phyloP scores from a whole-genome alignment of 2,797 vertebrate species.

The Ceryle rudis region DNA sequence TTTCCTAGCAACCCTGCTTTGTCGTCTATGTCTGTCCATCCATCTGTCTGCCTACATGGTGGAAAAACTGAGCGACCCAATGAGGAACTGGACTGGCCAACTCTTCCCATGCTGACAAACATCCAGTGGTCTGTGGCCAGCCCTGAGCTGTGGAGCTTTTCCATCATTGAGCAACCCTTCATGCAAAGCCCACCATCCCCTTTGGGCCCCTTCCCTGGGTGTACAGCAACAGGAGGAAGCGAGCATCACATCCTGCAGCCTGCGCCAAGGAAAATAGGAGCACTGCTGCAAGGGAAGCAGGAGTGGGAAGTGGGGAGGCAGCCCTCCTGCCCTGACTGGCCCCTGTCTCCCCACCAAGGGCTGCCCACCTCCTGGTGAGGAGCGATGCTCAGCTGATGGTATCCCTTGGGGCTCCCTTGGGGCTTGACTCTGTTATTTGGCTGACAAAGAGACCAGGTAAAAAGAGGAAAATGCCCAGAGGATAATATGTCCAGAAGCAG shows the following conservation, averaged over 20 bases:
- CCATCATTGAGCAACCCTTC: neutral
- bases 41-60: neutral
- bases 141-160: neutral
- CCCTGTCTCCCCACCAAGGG: accelerated
- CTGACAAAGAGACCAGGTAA: neutral
- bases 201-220: constrained; percentile 35
- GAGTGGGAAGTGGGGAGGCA: neutral
- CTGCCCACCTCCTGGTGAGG: neutral
- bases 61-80: neutral
- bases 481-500: neutral
- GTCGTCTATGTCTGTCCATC: neutral
- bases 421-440: neutral
- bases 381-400: neutral
- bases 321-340: neutral
- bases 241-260: constrained; percentile 33
- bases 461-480: neutral
- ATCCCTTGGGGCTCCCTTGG: neutral
- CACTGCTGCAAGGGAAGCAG: neutral
- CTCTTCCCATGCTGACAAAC: constrained; percentile 21
- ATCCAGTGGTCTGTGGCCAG: neutral
- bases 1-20: constrained; percentile 70
- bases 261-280: constrained; percentile 62
- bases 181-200: constrained; percentile 50
- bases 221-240: constrained; percentile 48
- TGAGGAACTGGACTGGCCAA: constrained; percentile 2